Conservation (phyloP, 2,888 invertebrate species). For the Lottia gigantea region DNA sequence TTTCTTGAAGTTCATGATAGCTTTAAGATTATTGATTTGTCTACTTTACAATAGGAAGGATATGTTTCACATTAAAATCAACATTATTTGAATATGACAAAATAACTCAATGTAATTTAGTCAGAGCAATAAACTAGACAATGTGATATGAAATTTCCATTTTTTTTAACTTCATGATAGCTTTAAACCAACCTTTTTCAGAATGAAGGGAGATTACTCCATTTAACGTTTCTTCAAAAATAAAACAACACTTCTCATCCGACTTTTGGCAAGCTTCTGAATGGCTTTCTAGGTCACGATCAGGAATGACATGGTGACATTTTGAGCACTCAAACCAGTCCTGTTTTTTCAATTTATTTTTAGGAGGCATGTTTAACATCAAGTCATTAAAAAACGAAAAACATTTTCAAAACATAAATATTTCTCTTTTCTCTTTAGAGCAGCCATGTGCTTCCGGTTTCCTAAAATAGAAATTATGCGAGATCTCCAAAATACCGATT, state of each 20-base stretch:
- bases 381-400: slow-evolving; percentile 10
- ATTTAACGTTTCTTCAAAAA: slow-evolving; percentile 31
- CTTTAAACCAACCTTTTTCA: slow-evolving; percentile 1
- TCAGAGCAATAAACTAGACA: background rate
- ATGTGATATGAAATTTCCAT: background rate
- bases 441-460: slow-evolving; percentile 15
- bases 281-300: slow-evolving; percentile 40
- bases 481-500: too few species aligned
- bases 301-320: slow-evolving; percentile 39
- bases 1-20: background rate
- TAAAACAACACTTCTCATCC: slow-evolving; percentile 32
- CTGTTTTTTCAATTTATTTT: slow-evolving; percentile 33
- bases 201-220: slow-evolving; percentile 30
- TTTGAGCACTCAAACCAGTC: slow-evolving; percentile 48
- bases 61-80: background rate
- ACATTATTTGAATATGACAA: background rate
- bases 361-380: slow-evolving; percentile 19
- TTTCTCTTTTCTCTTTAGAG: background rate
- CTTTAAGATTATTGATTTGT: background rate
- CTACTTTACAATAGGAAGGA: too few species aligned
- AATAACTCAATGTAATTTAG: background rate
- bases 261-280: slow-evolving; percentile 31
- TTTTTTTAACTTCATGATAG: background rate
- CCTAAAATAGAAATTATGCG: background rate
- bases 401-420: slow-evolving; percentile 12